Conservation (phyloP, 2,113 vertebrate species). For the Cephalophus harveyi region DNA sequence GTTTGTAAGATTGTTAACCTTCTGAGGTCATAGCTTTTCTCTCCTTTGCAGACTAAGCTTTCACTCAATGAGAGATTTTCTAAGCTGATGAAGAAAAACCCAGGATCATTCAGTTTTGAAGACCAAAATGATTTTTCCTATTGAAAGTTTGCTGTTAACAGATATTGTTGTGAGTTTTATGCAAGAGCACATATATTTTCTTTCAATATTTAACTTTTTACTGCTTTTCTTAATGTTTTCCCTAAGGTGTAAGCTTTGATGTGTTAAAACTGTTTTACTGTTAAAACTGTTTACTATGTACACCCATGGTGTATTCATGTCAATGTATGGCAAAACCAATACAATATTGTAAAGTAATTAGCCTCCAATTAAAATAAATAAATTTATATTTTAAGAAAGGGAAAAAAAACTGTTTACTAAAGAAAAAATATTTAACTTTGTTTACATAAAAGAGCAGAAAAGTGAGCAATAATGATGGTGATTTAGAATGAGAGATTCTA, state of each 20-base stretch:
- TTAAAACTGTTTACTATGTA: not conserved
- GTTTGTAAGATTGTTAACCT: not conserved
- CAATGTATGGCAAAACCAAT: too few species aligned
- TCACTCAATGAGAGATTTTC: slow-evolving; percentile 86
- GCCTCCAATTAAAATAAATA: too few species aligned
- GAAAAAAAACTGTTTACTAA: not conserved
- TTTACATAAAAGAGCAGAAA: slow-evolving; percentile 7
- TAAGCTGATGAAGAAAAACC: slow-evolving; percentile 74
- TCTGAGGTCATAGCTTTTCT: slow-evolving; percentile 29
- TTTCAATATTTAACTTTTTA: not conserved
- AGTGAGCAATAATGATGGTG: not conserved
- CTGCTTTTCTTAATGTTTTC: not conserved
- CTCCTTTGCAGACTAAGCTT: slow-evolving; percentile 81
- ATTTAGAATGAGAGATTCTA: not conserved
- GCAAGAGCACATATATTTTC: not conserved
- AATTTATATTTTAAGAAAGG: too few species aligned
- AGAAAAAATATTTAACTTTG: not conserved
- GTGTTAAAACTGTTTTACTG: not conserved
- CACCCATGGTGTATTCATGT: too few species aligned
- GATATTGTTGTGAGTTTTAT: not conserved
- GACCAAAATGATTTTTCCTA: slow-evolving; percentile 72
- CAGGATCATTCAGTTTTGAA: slow-evolving; percentile 49
- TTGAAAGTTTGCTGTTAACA: slow-evolving; percentile 9
- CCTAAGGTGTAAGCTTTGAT: not conserved
- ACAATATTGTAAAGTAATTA: too few species aligned